Conservation (phyloP, 2,113 vertebrate species). For the Okapia johnstoni region DNA sequence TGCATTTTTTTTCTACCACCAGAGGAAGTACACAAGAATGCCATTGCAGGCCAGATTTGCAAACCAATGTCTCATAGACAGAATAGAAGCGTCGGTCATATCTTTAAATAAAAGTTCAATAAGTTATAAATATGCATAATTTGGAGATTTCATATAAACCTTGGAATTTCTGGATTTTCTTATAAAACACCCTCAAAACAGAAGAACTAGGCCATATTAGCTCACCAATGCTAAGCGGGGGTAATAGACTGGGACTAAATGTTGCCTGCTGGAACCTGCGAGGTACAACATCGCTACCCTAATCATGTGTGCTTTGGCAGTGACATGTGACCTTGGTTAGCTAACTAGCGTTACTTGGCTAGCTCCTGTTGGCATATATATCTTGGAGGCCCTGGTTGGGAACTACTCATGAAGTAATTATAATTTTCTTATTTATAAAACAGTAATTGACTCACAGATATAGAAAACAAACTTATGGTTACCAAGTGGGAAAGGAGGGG, state of each 20-base stretch:
- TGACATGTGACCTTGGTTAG: neutral
- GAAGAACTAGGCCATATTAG: neutral
- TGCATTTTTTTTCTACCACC: neutral
- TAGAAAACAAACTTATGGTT: neutral
- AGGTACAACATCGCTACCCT: neutral
- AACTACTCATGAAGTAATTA: neutral
- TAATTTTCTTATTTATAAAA: neutral
- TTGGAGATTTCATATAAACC: neutral
- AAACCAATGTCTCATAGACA: neutral
- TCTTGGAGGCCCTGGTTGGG: neutral
- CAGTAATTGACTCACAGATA: neutral
- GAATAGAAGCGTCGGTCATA: neutral
- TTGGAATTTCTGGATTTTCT: neutral
- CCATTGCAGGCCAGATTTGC: neutral
- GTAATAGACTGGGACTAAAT: neutral
- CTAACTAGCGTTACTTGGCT: neutral
- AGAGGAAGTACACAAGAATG: neutral
- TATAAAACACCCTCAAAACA: neutral
- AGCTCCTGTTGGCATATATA: neutral
- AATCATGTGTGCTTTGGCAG: neutral
- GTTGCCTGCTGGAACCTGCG: neutral
- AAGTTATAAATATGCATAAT: neutral
- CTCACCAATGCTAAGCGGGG: neutral
- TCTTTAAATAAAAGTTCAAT: neutral
- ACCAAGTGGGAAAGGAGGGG: neutral